A percentile compares a stretch with the other conserved stretches of the same genome.
Conservation (phyloP, 2,888 invertebrate species). For the Tethea ocularis region DNA sequence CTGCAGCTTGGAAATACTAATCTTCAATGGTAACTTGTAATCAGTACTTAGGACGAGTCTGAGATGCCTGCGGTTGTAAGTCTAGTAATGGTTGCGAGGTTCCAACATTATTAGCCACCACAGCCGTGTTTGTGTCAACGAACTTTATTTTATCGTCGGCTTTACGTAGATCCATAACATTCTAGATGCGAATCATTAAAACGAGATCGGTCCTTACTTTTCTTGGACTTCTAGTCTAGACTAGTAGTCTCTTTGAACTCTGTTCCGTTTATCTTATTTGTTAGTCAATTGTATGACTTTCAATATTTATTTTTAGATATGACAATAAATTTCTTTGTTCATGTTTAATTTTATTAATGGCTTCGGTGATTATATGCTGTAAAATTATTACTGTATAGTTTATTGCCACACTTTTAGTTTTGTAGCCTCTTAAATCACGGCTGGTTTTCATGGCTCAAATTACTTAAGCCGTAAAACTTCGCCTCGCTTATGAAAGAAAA, state of each 20-base stretch:
- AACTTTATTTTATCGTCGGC: constrained; percentile 6
- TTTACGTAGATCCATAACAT: background rate
- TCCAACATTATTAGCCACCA: constrained; percentile 2
- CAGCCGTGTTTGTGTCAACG: constrained; percentile 8
- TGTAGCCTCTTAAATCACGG: constrained; percentile 30
- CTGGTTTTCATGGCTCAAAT: constrained; percentile 47
- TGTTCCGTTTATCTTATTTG: background rate
- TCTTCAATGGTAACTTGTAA: background rate
- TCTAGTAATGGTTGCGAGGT: background rate
- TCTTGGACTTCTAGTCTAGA: background rate
- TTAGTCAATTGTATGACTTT: no score
- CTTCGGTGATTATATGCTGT: background rate
- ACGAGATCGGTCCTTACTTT: background rate
- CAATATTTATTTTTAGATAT: no score
- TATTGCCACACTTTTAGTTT: background rate
- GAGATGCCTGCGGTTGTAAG: constrained; percentile 6
- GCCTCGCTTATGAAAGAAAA: constrained; percentile 20
- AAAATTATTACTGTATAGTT: constrained; percentile 1
- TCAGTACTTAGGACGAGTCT: constrained; percentile 5
- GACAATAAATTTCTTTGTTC: background rate
- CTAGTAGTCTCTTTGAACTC: background rate
- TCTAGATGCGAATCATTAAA: background rate
- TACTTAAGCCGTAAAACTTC: constrained; percentile 44
- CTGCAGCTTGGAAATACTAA: background rate
- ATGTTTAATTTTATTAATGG: background rate